Evolutionary conservation across 2,113 vertebrate genomes (phyloP), one percentile per base, ranked within the genome.

Genomic region (Trachemys scripta): DNA sequence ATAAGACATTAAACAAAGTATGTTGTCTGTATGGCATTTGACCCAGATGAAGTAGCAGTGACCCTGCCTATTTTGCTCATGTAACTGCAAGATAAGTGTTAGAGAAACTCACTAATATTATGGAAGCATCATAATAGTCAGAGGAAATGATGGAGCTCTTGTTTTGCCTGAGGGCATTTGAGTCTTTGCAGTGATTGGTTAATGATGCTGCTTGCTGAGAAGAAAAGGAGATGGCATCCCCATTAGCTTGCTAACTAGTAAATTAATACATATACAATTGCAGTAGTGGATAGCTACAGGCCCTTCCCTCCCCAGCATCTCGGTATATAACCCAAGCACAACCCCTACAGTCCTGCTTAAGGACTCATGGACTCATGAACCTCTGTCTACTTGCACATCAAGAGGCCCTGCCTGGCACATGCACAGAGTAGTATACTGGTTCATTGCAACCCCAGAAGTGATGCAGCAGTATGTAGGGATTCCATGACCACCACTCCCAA

Each of bases 11-110:
- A 12, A 84, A 25, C 3, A 27, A 87, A 89, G 7, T 53, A 81
- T 75, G 49, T 2, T 56, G 8, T 9, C 7, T 59, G 5, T 20
- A 24, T n/a, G n/a, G 10, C 9, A 81, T n/a, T 62, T 4, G 17
- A n/a, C 8, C 2, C 62, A 19, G 1, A 6, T 24, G 42, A 20
- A 22, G 24, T 9, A 82, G 1, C 13, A 53, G 1, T 82, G 8
- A 84, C 25, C 1, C 2, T 78, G 1, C 2, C 2, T 85, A 35
- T 31, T 35, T 31, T 65, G 29, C 62, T 65, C 31, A 3, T 35
- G 62, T 65, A 65, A 65, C 5, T 5, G 35, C 31, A 35, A 65
- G 24, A 65, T 65, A 35, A 12, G 29, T 29, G 29, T 62, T 62
- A 62, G 29, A 62, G 57, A 12, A 31, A 62, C 29, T 31, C 25